A percentile compares a stretch with the other conserved stretches of the same genome.
These are phyloP conservation scores for Coptodon bakossiorum DNA, from an alignment of 2,113 vertebrate genomes.

Conservation along the genomic window DNA sequence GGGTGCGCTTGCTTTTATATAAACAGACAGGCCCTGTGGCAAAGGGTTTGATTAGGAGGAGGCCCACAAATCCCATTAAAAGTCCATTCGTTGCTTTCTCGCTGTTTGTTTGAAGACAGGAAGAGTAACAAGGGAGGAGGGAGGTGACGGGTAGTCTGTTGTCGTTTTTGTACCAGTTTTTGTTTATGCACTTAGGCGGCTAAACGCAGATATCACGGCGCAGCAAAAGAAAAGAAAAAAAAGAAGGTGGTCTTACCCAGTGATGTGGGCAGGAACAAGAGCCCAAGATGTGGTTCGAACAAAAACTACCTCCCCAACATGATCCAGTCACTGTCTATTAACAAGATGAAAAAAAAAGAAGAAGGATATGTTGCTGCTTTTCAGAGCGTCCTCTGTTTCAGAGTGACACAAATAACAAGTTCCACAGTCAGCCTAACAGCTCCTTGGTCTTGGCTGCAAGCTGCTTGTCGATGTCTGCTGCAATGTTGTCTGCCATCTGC, in stretches of 20 bases:
- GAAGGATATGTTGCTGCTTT: not conserved
- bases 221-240: not conserved
- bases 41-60: slow-evolving; percentile 72
- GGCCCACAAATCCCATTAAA: slow-evolving; percentile 75
- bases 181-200: slow-evolving; percentile 32
- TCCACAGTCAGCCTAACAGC: slow-evolving; percentile 70
- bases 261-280: not conserved
- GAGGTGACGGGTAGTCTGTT: slow-evolving; percentile 34
- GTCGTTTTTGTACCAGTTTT: slow-evolving; percentile 39
- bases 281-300: not conserved
- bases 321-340: not conserved
- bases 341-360: not conserved
- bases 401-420: not conserved
- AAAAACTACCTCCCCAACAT: not conserved
- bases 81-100: slow-evolving; percentile 57
- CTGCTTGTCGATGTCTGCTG: slow-evolving; percentile 83
- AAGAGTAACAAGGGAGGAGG: slow-evolving; percentile 33
- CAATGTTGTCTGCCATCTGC: slow-evolving; percentile 81
- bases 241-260: not conserved
- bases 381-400: not conserved
- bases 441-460: slow-evolving; percentile 89
- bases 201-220: slow-evolving; percentile 37
- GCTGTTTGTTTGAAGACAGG: slow-evolving; percentile 71
- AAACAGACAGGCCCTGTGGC: slow-evolving; percentile 70
- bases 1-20: slow-evolving; percentile 66